Conservation (phyloP, 2,113 vertebrate species). For the Mus musculus region DNA sequence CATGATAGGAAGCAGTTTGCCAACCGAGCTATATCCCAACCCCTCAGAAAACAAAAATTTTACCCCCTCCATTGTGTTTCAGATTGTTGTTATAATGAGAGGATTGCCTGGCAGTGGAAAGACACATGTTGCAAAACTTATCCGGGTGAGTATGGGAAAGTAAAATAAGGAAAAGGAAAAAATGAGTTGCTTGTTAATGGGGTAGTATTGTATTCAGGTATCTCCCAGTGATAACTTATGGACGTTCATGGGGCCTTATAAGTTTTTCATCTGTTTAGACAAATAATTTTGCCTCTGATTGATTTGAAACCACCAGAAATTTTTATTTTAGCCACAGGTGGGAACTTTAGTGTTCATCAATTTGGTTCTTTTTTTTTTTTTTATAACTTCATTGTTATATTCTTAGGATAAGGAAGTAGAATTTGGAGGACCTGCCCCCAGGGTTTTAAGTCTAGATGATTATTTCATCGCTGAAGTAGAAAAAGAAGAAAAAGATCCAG, state of each 20-base stretch:
- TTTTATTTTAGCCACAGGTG: constrained; percentile 34
- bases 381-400: constrained; percentile 45
- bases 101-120: constrained; percentile 98
- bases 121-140: constrained; percentile 98
- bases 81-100: constrained; percentile 99
- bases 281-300: constrained; percentile 56
- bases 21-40: not conserved
- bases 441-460: constrained; percentile 97
- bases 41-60: not conserved
- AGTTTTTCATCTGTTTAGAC: not conserved
- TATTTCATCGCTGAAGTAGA: constrained; percentile 99
- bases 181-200: constrained; percentile 4
- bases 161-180: not conserved
- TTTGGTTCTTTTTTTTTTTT: constrained; percentile 28
- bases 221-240: not conserved
- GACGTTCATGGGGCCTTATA: not conserved
- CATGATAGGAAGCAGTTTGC: not conserved
- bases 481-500: constrained; percentile 96
- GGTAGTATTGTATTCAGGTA: not conserved
- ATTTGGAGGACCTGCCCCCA: constrained; percentile 96
- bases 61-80: constrained; percentile 75
- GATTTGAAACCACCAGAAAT: constrained; percentile 43
- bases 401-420: constrained; percentile 98
- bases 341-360: constrained; percentile 33
- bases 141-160: constrained; percentile 90